phyloP scores from a whole-genome alignment of 2,888 invertebrate species.

The Nemapogon koenigi region DNA sequence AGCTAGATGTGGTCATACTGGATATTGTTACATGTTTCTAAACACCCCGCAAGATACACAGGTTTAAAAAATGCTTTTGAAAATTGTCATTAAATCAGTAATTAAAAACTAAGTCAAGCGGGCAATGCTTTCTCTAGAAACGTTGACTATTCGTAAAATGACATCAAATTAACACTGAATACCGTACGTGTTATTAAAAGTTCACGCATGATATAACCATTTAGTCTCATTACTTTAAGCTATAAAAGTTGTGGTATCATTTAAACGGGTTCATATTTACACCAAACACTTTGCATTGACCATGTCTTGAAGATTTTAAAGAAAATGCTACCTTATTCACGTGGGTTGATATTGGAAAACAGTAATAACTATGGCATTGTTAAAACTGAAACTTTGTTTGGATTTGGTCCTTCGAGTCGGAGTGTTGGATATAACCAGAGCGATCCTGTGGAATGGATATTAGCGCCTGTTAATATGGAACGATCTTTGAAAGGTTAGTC shows the following conservation, averaged over 20 bases:
- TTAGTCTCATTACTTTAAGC: constrained; percentile 26
- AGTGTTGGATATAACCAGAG: constrained; percentile 28
- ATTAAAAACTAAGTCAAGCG: too few species aligned
- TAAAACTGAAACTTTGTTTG: constrained; percentile 40
- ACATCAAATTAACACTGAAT: too few species aligned
- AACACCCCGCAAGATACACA: too few species aligned
- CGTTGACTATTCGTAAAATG: too few species aligned
- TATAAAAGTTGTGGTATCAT: constrained; percentile 31
- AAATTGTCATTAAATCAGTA: too few species aligned
- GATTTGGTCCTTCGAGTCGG: constrained; percentile 29
- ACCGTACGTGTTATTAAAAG: constrained; percentile 24
- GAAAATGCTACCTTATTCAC: constrained; percentile 38
- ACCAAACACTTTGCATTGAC: neutral
- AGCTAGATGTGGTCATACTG: too few species aligned
- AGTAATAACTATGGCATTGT: constrained; percentile 39
- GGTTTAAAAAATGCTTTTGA: too few species aligned
- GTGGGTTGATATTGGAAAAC: constrained; percentile 33
- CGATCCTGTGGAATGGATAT: constrained; percentile 35
- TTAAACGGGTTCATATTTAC: neutral
- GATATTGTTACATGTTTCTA: too few species aligned
- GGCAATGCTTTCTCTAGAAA: too few species aligned
- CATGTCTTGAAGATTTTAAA: neutral
- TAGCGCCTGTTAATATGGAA: constrained; percentile 30
- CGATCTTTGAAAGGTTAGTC: constrained; percentile 34
- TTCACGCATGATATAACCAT: constrained; percentile 32